phyloP scores from a whole-genome alignment of 1,140 invertebrate genomes.

The Sitophilus oryzae region DNA sequence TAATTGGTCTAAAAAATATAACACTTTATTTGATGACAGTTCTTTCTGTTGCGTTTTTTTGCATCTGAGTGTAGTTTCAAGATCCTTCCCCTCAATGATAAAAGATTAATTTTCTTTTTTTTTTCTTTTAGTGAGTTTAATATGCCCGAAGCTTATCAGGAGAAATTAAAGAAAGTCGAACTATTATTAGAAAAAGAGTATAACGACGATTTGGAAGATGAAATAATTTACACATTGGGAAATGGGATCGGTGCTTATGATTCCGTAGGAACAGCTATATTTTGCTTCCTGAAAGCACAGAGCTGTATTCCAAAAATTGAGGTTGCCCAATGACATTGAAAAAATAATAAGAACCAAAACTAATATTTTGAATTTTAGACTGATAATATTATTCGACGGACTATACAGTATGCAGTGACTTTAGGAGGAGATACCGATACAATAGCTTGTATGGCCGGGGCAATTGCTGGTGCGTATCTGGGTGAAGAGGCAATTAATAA shows the following conservation, averaged over 20 bases:
- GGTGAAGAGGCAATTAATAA: slow-evolving; percentile 57
- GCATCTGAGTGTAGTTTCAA: no score
- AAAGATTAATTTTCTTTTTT: neutral
- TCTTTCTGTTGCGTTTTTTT: no score
- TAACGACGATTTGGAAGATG: slow-evolving; percentile 43
- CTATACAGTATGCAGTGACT: slow-evolving; percentile 64
- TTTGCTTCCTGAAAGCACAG: slow-evolving; percentile 60
- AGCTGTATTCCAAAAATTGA: slow-evolving; percentile 52
- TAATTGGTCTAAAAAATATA: slow-evolving; percentile 5
- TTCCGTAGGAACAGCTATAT: slow-evolving; percentile 74
- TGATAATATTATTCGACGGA: slow-evolving; percentile 52
- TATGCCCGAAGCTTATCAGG: slow-evolving; percentile 44
- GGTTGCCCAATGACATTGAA: slow-evolving; percentile 44
- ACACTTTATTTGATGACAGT: neutral
- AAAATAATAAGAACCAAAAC: no score
- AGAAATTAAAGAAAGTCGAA: slow-evolving; percentile 49
- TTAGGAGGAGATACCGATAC: slow-evolving; percentile 78
- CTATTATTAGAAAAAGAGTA: slow-evolving; percentile 43
- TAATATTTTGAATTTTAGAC: slow-evolving; percentile 28
- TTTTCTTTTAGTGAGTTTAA: slow-evolving; percentile 10
- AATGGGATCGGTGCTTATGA: slow-evolving; percentile 58
- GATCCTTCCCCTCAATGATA: neutral
- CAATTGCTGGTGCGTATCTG: slow-evolving; percentile 68
- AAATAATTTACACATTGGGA: slow-evolving; percentile 55
- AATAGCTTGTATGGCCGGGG: slow-evolving; percentile 72